Evolutionary conservation across 2,797 vertebrate species (phyloP).

Genomic region (Chromobotia macracanthus): DNA sequence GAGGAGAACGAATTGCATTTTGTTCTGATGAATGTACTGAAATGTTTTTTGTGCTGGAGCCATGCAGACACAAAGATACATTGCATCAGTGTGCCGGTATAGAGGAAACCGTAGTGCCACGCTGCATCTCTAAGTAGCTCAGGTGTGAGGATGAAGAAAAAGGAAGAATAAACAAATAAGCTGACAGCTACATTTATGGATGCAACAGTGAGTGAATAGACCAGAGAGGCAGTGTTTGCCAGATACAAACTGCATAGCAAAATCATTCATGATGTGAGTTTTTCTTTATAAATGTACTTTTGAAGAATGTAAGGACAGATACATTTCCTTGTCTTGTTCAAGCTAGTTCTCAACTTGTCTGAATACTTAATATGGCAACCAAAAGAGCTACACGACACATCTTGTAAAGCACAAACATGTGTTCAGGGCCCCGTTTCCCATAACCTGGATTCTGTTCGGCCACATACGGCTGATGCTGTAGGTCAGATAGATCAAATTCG

Average conservation of each 20-base stretch:
- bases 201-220: background rate
- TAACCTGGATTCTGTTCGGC: constrained; percentile 14
- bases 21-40: background rate
- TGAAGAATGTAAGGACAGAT: background rate
- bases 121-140: background rate
- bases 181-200: constrained; percentile 18
- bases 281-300: background rate
- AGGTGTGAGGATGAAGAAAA: background rate
- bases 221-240: background rate
- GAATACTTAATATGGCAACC: background rate
- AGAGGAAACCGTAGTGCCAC: background rate
- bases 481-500: constrained; percentile 27
- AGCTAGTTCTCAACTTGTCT: background rate
- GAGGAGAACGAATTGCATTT: background rate
- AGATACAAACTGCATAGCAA: constrained; percentile 4
- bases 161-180: constrained; percentile 2
- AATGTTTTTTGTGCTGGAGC: background rate
- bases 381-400: background rate
- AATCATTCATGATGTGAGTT: background rate
- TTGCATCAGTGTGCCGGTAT: background rate
- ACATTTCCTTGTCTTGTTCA: background rate
- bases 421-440: background rate
- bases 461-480: background rate
- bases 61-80: background rate
- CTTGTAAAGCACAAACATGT: background rate